A percentile compares a stretch with the other conserved stretches of the same genome.
Evolutionary conservation across 2,888 invertebrate species (phyloP).

Genomic region (Leptothorax acervorum): DNA sequence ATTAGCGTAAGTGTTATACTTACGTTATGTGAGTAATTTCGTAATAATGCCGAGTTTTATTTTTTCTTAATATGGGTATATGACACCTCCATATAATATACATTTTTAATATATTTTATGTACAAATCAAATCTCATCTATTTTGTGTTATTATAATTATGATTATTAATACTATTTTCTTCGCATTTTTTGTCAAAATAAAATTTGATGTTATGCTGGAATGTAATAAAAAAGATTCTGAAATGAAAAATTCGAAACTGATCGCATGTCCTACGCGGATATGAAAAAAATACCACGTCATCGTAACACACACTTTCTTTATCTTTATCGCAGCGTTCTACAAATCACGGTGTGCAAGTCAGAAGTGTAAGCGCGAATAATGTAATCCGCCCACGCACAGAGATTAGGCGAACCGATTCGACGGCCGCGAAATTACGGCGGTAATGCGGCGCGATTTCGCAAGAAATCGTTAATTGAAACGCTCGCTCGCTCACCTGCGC

Average conservation of each 20-base stretch:
- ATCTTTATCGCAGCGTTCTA: background rate
- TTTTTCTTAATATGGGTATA: background rate
- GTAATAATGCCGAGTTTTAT: background rate
- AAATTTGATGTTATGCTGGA: background rate
- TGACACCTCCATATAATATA: too few relatives aligned
- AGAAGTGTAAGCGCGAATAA: slow-evolving; percentile 76
- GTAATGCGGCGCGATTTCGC: slow-evolving; percentile 82
- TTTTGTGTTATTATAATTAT: background rate
- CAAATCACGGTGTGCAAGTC: slow-evolving; percentile 47
- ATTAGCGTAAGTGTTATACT: background rate
- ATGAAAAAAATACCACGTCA: background rate
- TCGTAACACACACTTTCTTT: slow-evolving; percentile 10
- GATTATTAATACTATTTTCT: background rate
- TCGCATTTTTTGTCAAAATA: too few relatives aligned
- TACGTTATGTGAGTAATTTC: background rate
- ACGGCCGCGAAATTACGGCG: slow-evolving; percentile 62
- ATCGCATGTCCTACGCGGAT: background rate
- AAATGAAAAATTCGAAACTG: background rate
- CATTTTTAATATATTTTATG: background rate
- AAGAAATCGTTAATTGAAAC: slow-evolving; percentile 53
- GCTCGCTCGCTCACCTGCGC: slow-evolving; percentile 9
- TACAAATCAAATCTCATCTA: background rate
- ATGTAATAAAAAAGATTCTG: background rate
- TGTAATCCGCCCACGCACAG: slow-evolving; percentile 81
- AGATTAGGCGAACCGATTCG: slow-evolving; percentile 71